Evolutionary conservation across 2,113 vertebrate genomes (phyloP).

Genomic region (Gobio gobio): DNA sequence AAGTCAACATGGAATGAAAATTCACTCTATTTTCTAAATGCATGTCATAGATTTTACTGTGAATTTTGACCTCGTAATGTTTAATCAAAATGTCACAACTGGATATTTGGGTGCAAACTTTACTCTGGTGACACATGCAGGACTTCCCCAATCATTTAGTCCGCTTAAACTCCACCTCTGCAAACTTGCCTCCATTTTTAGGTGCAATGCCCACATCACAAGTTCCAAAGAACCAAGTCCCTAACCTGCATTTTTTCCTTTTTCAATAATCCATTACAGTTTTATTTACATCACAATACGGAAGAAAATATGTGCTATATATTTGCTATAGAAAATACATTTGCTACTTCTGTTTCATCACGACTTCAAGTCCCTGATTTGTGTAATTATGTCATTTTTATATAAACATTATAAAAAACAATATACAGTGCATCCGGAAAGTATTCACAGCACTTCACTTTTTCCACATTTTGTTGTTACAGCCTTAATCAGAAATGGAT

Average conservation of each 20-base stretch:
- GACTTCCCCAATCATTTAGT: not conserved
- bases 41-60: not conserved
- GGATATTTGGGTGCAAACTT: not conserved
- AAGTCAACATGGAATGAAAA: not conserved
- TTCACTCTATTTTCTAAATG: not conserved
- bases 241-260: too few species aligned
- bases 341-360: not conserved
- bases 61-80: not conserved
- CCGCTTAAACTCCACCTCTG: not conserved
- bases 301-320: not conserved
- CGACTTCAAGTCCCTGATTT: not conserved
- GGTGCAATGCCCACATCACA: not conserved
- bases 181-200: not conserved
- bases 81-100: not conserved
- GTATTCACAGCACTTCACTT: too few species aligned
- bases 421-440: too few species aligned
- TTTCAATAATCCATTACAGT: too few species aligned
- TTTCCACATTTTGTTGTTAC: too few species aligned
- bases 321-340: too few species aligned
- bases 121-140: not conserved
- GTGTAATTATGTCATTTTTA: not conserved
- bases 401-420: not conserved
- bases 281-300: not conserved
- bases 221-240: not conserved
- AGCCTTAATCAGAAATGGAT: too few species aligned